Conservation (phyloP, 2,888 invertebrate genomes). For the Macrostomum cliftonense region DNA sequence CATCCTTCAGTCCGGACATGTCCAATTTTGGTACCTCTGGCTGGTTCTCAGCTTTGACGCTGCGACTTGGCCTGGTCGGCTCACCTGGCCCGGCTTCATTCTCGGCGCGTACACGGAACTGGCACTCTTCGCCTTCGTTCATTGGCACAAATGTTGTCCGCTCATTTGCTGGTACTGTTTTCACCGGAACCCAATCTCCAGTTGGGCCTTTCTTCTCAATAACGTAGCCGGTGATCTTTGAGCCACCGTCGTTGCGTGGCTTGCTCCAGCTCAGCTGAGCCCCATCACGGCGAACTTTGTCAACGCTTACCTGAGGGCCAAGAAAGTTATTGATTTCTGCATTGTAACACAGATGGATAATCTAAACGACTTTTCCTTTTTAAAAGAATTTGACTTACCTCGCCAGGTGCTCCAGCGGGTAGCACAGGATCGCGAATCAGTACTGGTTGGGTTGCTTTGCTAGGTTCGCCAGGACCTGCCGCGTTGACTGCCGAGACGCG, state of each 20-base stretch:
- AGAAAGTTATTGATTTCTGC: constrained; percentile 30
- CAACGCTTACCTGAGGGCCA: constrained; percentile 39
- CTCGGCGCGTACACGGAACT: constrained; percentile 80
- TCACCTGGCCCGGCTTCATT: constrained; percentile 76
- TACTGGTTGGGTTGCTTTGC: constrained; percentile 56
- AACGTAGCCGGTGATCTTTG: constrained; percentile 32
- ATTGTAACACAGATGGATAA: too few relatives aligned
- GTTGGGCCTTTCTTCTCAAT: constrained; percentile 43
- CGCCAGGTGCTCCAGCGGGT: too few relatives aligned
- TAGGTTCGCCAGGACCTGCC: constrained; percentile 57
- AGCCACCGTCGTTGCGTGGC: constrained; percentile 35
- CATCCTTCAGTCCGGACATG: constrained; percentile 73
- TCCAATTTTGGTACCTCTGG: constrained; percentile 43
- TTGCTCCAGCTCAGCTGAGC: constrained; percentile 48
- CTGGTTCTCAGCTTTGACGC: constrained; percentile 43
- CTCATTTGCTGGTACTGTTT: constrained; percentile 50
- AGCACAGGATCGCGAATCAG: constrained; percentile 26
- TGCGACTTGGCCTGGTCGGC: constrained; percentile 35
- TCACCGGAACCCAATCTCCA: constrained; percentile 75
- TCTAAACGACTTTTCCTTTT: too few relatives aligned
- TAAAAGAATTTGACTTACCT: too few relatives aligned
- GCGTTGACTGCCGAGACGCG: constrained; percentile 38
- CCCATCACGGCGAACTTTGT: constrained; percentile 49
- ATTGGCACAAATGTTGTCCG: constrained; percentile 58
- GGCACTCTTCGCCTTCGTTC: constrained; percentile 74